These are phyloP conservation scores for Metallyticus violacea DNA, from an alignment of 2,888 invertebrate species.

Conservation along the genomic window DNA sequence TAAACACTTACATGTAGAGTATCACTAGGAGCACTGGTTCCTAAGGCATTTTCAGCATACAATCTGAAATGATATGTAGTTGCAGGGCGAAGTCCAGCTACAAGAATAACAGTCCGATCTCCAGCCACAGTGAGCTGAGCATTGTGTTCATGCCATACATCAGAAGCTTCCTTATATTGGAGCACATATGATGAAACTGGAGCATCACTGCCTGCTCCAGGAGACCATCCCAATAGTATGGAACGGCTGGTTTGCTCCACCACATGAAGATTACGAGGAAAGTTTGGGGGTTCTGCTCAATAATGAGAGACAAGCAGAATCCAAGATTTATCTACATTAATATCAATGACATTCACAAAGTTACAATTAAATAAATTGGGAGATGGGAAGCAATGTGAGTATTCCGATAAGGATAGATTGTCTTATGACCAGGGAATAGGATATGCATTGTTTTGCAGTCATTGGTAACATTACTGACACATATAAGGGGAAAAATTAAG, in stretches of 20 bases:
- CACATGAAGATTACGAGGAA: constrained; percentile 56
- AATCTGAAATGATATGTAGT: constrained; percentile 59
- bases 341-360: not conserved
- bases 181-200: constrained; percentile 57
- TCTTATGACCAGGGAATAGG: no score
- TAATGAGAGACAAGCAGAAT: not conserved
- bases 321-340: not conserved
- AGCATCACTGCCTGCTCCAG: constrained; percentile 46
- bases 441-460: no score
- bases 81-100: constrained; percentile 56
- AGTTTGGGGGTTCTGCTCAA: constrained; percentile 57
- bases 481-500: no score
- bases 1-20: constrained; percentile 51
- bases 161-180: constrained; percentile 58
- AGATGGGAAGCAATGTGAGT: no score
- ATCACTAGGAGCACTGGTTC: constrained; percentile 58
- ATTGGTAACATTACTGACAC: no score
- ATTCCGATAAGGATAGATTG: no score
- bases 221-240: constrained; percentile 56
- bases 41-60: constrained; percentile 61
- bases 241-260: constrained; percentile 56
- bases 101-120: constrained; percentile 52
- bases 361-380: not conserved
- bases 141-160: constrained; percentile 58
- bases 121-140: constrained; percentile 56